phyloP scores from a whole-genome alignment of 2,888 invertebrate genomes.

The Drosophila maculinotata region DNA sequence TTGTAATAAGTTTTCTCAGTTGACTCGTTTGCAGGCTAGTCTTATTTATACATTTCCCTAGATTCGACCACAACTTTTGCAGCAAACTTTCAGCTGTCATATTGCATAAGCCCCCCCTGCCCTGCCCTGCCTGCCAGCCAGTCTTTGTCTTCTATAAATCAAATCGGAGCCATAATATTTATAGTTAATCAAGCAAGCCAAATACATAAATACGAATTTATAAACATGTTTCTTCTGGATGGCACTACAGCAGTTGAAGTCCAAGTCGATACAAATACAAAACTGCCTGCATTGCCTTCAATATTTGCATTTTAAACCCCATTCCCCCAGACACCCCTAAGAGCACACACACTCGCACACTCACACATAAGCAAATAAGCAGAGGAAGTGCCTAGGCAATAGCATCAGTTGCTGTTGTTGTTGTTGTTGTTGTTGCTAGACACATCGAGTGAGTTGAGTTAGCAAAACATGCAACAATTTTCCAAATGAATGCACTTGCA shows the following conservation, averaged over 20 bases:
- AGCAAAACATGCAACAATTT: slow-evolving; percentile 80
- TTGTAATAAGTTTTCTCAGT: slow-evolving; percentile 29
- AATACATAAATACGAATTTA: slow-evolving; percentile 75
- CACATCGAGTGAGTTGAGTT: slow-evolving; percentile 70
- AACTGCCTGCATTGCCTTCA: slow-evolving; percentile 31
- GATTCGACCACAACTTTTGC: slow-evolving; percentile 33
- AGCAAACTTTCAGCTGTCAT: slow-evolving; percentile 45
- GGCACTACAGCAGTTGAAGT: slow-evolving; percentile 5
- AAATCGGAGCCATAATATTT: slow-evolving; percentile 70
- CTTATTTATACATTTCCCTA: slow-evolving; percentile 34
- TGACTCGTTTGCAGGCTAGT: slow-evolving; percentile 24
- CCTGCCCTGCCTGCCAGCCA: neutral
- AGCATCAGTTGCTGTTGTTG: slow-evolving; percentile 19
- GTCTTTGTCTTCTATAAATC: slow-evolving; percentile 53
- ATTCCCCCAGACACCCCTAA: neutral
- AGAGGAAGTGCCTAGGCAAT: slow-evolving; percentile 40
- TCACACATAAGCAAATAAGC: slow-evolving; percentile 62
- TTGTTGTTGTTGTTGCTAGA: slow-evolving; percentile 40
- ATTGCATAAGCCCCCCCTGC: slow-evolving; percentile 18
- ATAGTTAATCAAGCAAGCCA: slow-evolving; percentile 78
- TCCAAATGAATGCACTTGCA: slow-evolving; percentile 81
- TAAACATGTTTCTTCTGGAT: slow-evolving; percentile 66
- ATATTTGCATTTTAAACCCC: slow-evolving; percentile 57
- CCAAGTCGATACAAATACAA: slow-evolving; percentile 32
- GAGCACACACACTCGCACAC: slow-evolving; percentile 6